phyloP scores from a whole-genome alignment of 2,888 invertebrate species.

The Pachymerium ferrugineum region DNA sequence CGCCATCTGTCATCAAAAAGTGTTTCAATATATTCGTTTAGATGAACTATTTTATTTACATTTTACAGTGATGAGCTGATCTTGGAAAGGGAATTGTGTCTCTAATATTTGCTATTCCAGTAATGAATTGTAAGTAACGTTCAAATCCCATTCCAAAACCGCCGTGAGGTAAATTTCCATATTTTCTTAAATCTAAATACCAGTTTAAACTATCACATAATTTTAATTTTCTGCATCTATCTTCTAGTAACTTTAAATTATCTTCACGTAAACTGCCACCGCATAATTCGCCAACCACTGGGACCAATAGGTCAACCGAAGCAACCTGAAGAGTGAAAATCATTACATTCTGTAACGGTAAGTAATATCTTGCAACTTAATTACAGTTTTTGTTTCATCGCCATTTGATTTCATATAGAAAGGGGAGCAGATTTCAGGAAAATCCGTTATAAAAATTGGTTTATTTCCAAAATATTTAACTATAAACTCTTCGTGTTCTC shows the following conservation, averaged over 20 bases:
- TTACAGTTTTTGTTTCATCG: constrained; percentile 56
- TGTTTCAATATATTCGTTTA: background rate
- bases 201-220: constrained; percentile 49
- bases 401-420: constrained; percentile 81
- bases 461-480: constrained; percentile 63
- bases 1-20: too few species aligned
- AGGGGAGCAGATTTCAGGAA: constrained; percentile 83
- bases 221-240: constrained; percentile 30
- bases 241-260: constrained; percentile 56
- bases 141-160: constrained; percentile 97
- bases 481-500: constrained; percentile 84
- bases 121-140: constrained; percentile 73
- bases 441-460: constrained; percentile 84
- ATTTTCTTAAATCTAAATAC: constrained; percentile 84
- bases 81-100: constrained; percentile 93
- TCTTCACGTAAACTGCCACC: constrained; percentile 94
- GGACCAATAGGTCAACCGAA: constrained; percentile 75
- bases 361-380: constrained; percentile 48
- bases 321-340: constrained; percentile 49
- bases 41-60: constrained; percentile 41
- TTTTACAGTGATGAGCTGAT: constrained; percentile 76
- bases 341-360: too few species aligned
- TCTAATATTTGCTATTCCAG: constrained; percentile 80
- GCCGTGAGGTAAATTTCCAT: constrained; percentile 81
- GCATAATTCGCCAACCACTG: constrained; percentile 84